Evolutionary conservation across 2,888 invertebrate genomes (phyloP).

Genomic region (Apotomis betuletana): DNA sequence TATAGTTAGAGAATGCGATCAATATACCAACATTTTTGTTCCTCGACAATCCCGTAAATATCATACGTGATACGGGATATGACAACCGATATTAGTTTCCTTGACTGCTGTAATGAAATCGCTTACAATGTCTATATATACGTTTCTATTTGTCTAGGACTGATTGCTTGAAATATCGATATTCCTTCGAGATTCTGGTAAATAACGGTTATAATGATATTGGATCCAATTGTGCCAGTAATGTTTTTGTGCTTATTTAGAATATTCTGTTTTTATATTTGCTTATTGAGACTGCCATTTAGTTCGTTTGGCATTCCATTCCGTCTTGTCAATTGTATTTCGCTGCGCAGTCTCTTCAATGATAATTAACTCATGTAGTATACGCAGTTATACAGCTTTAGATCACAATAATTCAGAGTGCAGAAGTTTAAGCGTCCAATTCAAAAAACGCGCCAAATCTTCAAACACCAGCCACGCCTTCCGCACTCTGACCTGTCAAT

Average conservation of each 20-base stretch:
- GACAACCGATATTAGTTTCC: constrained; percentile 40
- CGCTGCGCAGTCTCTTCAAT: no score
- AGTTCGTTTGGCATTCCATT: neutral
- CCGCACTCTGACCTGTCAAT: no score
- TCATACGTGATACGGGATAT: constrained; percentile 26
- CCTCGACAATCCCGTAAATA: constrained; percentile 48
- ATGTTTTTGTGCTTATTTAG: neutral
- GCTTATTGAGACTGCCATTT: neutral
- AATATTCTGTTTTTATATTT: constrained; percentile 2
- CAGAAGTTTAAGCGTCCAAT: no score
- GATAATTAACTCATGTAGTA: no score
- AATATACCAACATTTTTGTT: constrained; percentile 58
- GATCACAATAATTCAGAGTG: no score
- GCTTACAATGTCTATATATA: constrained; percentile 41
- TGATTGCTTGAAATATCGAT: constrained; percentile 40
- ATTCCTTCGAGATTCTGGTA: constrained; percentile 31
- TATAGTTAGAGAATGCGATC: constrained; percentile 48
- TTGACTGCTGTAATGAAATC: constrained; percentile 43
- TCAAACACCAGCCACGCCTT: no score
- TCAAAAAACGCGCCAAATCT: no score
- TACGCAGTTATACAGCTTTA: no score
- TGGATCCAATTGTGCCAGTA: constrained; percentile 24
- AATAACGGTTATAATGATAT: constrained; percentile 28
- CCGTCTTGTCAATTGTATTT: no score
- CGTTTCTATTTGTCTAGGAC: constrained; percentile 38